Conservation (phyloP, 2,113 vertebrate genomes). For the Odocoileus virginianus region DNA sequence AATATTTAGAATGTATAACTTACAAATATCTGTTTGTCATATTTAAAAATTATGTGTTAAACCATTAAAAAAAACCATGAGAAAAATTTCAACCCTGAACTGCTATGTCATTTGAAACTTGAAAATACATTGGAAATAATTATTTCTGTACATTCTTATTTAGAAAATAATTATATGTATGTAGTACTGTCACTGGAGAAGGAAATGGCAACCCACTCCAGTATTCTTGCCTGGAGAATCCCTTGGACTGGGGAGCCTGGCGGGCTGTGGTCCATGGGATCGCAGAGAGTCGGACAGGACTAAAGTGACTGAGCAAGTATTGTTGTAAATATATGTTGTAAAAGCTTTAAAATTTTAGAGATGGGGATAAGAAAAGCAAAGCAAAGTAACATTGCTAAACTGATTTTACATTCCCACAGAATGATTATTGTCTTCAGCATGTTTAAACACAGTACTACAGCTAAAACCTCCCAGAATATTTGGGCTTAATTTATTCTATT, state of each 20-base stretch:
- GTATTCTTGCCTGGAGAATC: background rate
- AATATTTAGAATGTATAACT: background rate
- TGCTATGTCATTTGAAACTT: background rate
- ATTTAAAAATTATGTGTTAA: background rate
- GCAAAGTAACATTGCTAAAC: background rate
- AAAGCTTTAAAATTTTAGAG: constrained; percentile 11
- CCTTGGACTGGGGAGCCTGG: background rate
- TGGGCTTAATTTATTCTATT: background rate
- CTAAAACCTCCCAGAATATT: background rate
- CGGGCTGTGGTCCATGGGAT: background rate
- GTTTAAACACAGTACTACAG: background rate
- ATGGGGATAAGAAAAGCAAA: background rate
- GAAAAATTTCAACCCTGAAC: background rate
- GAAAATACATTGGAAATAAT: background rate
- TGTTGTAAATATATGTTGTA: background rate
- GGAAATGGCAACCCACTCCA: background rate
- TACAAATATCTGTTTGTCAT: background rate
- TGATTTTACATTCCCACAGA: background rate
- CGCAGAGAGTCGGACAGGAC: fast-evolving
- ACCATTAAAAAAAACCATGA: background rate
- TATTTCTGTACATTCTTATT: background rate
- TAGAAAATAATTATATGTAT: background rate
- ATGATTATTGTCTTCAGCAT: background rate
- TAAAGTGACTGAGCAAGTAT: background rate
- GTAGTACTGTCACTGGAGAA: background rate